Conservation (phyloP, 37 sponge, comb jelly and placozoan genomes). For the Cliona cf. orientalis region DNA sequence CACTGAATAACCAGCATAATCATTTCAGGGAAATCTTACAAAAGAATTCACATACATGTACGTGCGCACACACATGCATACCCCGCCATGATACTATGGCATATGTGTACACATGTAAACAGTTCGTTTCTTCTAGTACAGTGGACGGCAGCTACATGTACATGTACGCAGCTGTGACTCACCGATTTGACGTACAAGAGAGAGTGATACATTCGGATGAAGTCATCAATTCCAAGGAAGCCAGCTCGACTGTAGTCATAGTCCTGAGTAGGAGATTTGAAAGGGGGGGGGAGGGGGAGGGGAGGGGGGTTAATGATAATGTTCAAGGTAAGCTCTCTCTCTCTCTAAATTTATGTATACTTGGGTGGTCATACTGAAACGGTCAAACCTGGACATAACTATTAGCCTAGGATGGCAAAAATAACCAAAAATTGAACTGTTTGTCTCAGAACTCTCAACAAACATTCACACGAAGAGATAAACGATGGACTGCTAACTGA, state of each 20-base stretch:
- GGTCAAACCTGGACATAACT: neutral
- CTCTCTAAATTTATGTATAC: neutral
- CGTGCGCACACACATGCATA: too few species aligned
- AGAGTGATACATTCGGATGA: slow-evolving; percentile 64
- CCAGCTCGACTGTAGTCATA: slow-evolving; percentile 56
- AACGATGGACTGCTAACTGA: neutral
- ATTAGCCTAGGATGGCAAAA: neutral
- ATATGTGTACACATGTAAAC: too few species aligned
- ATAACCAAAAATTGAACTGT: neutral
- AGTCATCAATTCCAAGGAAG: slow-evolving; percentile 66
- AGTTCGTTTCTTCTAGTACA: too few species aligned
- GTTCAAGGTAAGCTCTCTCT: neutral
- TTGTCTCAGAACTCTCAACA: neutral
- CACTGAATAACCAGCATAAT: too few species aligned
- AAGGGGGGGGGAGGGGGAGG: neutral
- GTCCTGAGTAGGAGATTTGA: slow-evolving; percentile 35
- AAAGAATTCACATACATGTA: too few species aligned
- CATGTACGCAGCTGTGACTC: too few species aligned
- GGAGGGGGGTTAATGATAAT: neutral
- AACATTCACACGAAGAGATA: neutral
- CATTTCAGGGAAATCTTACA: too few species aligned
- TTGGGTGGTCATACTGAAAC: neutral
- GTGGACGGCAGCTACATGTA: too few species aligned
- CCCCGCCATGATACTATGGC: too few species aligned
- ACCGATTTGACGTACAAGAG: slow-evolving; percentile 60